Conservation (phyloP, 2,113 vertebrate species). For the Zingel zingel region DNA sequence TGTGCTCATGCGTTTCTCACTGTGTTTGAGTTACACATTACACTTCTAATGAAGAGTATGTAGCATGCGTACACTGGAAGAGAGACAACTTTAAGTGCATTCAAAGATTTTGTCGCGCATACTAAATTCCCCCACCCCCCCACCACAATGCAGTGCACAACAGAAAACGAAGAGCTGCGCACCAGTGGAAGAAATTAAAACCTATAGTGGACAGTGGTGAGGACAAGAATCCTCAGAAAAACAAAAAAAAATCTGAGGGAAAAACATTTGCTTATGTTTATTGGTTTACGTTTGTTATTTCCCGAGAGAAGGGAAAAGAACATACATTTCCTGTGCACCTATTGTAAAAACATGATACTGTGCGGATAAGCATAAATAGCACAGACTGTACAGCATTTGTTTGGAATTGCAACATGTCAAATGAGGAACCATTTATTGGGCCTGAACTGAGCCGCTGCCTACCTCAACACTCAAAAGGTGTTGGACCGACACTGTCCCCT, state of each 20-base stretch:
- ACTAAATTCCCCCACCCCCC: no score
- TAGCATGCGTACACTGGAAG: no score
- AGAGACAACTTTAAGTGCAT: not conserved
- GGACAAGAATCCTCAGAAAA: not conserved
- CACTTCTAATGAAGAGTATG: not conserved
- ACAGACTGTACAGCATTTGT: not conserved
- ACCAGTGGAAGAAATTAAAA: not conserved
- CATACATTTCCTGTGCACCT: not conserved
- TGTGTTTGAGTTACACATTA: not conserved
- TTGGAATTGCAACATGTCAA: not conserved
- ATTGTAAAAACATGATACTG: no score
- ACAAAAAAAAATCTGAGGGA: not conserved
- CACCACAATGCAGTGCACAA: not conserved
- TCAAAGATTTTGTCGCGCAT: not conserved
- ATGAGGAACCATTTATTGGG: not conserved
- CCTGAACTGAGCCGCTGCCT: no score
- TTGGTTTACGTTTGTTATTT: constrained; percentile 6
- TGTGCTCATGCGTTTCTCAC: not conserved
- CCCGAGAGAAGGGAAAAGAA: not conserved
- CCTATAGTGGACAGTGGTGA: not conserved
- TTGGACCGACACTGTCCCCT: not conserved
- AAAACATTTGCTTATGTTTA: not conserved
- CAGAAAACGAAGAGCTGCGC: not conserved
- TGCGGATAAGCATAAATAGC: not conserved
- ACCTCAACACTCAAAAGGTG: not conserved